Percentiles rank a stretch among this genome's conserved stretches.
These are phyloP conservation scores for Corydoras sp. DNA, from an alignment of 2,113 vertebrate species.

Conservation along the genomic window DNA sequence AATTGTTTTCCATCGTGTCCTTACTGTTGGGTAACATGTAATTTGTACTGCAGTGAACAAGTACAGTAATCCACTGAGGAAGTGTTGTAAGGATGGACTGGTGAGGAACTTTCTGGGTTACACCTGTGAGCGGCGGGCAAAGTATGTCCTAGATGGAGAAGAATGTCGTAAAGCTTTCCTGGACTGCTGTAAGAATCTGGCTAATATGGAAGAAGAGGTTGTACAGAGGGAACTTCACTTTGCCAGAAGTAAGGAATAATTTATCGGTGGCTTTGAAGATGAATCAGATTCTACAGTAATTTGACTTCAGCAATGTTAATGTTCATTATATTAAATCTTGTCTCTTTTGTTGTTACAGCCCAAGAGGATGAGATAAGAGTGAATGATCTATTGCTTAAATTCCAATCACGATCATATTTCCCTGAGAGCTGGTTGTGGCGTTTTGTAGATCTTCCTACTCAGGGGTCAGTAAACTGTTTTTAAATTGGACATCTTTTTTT, in stretches of 20 bases:
- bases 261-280: too few relatives aligned
- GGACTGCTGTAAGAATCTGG: slow-evolving; percentile 67
- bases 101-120: slow-evolving; percentile 59
- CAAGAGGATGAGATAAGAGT: slow-evolving; percentile 40
- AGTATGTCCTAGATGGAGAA: slow-evolving; percentile 59
- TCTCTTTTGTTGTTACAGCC: neutral
- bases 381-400: slow-evolving; percentile 45
- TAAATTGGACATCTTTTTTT: too few relatives aligned
- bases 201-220: slow-evolving; percentile 7
- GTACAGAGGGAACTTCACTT: slow-evolving; percentile 37
- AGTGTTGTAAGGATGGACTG: slow-evolving; percentile 79
- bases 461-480: slow-evolving; percentile 47
- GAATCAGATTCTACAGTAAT: too few relatives aligned
- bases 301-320: too few relatives aligned
- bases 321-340: neutral
- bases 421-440: slow-evolving; percentile 67
- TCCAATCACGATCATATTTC: slow-evolving; percentile 51
- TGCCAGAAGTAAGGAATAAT: slow-evolving; percentile 55
- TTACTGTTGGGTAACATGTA: too few relatives aligned
- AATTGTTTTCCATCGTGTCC: too few relatives aligned
- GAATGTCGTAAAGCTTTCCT: slow-evolving; percentile 70
- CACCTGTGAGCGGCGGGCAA: slow-evolving; percentile 59
- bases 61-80: slow-evolving; percentile 52
- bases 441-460: slow-evolving; percentile 45
- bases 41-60: slow-evolving; percentile 52